Evolutionary conservation across 2,797 vertebrate genomes (phyloP).

Genomic region (Lacerta agilis): DNA sequence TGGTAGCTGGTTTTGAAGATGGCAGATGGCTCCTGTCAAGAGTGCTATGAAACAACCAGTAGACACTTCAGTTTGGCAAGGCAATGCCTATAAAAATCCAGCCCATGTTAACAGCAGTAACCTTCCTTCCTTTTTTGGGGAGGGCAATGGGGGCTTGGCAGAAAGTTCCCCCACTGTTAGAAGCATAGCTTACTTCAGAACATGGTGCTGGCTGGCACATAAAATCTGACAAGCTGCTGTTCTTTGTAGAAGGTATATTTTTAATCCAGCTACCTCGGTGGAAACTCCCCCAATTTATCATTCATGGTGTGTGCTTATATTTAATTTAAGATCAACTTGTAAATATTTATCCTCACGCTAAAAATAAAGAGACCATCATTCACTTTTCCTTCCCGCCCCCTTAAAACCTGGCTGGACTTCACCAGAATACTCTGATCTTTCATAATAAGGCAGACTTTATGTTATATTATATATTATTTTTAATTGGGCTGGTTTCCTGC

Average conservation of each 20-base stretch:
- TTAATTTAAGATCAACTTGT: conserved; percentile 70
- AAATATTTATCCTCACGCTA: conserved; percentile 75
- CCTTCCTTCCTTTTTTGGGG: too few species aligned
- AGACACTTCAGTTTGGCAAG: conserved; percentile 8
- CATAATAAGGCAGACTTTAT: conserved; percentile 24
- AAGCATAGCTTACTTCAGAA: conserved; percentile 37
- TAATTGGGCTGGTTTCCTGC: conserved; percentile 37
- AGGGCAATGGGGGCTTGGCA: background rate
- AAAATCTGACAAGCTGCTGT: conserved; percentile 16
- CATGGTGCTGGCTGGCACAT: conserved; percentile 10
- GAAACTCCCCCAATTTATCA: conserved; percentile 52
- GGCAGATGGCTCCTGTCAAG: background rate
- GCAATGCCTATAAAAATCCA: background rate
- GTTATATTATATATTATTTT: background rate
- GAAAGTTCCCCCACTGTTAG: background rate
- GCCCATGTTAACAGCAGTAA: too few species aligned
- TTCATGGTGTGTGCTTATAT: conserved; percentile 61
- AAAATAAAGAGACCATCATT: conserved; percentile 64
- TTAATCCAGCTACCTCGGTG: conserved; percentile 48
- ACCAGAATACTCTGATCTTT: conserved; percentile 30
- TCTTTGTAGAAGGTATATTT: conserved; percentile 51
- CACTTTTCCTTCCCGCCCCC: conserved; percentile 41
- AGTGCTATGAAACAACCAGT: background rate
- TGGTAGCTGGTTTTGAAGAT: background rate
- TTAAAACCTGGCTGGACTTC: conserved; percentile 43